Evolutionary conservation across 2,797 vertebrate species (phyloP).

Genomic region (Onychomys leucogaster): DNA sequence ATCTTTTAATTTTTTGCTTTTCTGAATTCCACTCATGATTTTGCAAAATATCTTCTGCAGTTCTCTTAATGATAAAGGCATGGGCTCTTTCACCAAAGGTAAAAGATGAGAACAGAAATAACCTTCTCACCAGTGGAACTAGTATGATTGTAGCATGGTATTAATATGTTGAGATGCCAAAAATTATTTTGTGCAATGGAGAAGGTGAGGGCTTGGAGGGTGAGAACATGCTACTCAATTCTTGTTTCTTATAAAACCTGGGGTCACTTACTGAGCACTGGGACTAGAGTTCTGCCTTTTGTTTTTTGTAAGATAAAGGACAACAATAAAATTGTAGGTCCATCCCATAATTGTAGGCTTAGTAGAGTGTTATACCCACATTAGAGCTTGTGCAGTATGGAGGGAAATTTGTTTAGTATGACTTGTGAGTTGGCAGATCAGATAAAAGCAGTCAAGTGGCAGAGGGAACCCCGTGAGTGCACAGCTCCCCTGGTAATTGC

Average conservation of each 20-base stretch:
- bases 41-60: constrained; percentile 68
- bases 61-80: constrained; percentile 72
- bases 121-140: constrained; percentile 67
- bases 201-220: neutral
- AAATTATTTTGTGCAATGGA: constrained; percentile 64
- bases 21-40: constrained; percentile 49
- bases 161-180: constrained; percentile 77
- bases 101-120: constrained; percentile 59
- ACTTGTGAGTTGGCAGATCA: constrained; percentile 77
- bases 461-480: constrained; percentile 70
- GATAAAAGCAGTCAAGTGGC: constrained; percentile 83
- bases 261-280: constrained; percentile 57
- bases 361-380: constrained; percentile 59
- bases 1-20: constrained; percentile 74
- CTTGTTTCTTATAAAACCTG: constrained; percentile 60
- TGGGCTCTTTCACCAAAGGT: constrained; percentile 72
- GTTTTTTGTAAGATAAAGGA: constrained; percentile 23
- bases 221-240: neutral
- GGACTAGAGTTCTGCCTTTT: constrained; percentile 22
- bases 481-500: constrained; percentile 77
- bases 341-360: constrained; percentile 67
- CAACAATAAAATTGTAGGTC: constrained; percentile 70
- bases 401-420: constrained; percentile 76
- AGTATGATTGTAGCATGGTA: constrained; percentile 79
- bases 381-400: constrained; percentile 74